phyloP scores from a whole-genome alignment of 2,888 invertebrate species.

The Amiota minor region DNA sequence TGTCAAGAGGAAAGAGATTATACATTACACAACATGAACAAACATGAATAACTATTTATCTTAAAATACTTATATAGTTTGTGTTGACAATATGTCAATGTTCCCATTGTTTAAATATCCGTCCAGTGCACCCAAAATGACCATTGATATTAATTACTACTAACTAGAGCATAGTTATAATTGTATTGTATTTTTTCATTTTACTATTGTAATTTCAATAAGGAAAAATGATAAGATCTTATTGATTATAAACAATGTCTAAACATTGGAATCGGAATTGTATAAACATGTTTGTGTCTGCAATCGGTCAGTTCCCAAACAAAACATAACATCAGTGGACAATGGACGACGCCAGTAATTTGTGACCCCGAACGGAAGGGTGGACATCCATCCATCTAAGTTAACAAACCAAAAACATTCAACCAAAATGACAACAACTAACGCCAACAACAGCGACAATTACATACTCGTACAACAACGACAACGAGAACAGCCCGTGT shows the following conservation, averaged over 20 bases:
- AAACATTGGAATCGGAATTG: slow-evolving; percentile 11
- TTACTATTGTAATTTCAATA: slow-evolving; percentile 44
- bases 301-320: slow-evolving; percentile 52
- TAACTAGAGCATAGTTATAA: slow-evolving; percentile 52
- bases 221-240: slow-evolving; percentile 51
- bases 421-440: slow-evolving; percentile 36
- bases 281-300: slow-evolving; percentile 9
- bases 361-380: slow-evolving; percentile 37
- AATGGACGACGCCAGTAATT: slow-evolving; percentile 30
- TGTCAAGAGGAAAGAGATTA: too few species aligned
- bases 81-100: slow-evolving; percentile 51
- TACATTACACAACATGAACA: too few species aligned
- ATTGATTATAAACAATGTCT: slow-evolving; percentile 35
- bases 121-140: slow-evolving; percentile 34
- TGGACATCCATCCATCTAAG: slow-evolving; percentile 29
- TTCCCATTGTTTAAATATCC: slow-evolving; percentile 53
- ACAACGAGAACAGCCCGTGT: slow-evolving; percentile 56
- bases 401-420: slow-evolving; percentile 37
- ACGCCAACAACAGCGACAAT: slow-evolving; percentile 41
- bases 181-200: slow-evolving; percentile 43
- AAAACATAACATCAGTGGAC: slow-evolving; percentile 35
- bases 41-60: background rate
- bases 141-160: slow-evolving; percentile 39
- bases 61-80: slow-evolving; percentile 25
- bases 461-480: slow-evolving; percentile 20